Base-by-base conservation (phyloP, 2,797 vertebrate species). In the Rhynchotus rufescens region DNA sequence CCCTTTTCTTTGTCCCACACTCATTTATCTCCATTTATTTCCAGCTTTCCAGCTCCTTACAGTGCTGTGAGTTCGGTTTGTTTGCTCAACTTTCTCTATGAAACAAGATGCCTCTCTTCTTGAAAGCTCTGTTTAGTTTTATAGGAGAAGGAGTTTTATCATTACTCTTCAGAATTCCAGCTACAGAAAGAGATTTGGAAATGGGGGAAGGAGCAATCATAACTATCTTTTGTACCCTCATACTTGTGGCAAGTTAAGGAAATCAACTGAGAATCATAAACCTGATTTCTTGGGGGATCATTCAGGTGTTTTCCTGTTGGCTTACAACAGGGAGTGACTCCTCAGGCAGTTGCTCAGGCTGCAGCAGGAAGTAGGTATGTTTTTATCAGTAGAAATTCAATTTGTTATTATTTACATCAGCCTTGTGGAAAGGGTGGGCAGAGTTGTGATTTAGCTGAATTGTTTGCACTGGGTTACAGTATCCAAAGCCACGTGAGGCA, bases 21-120 rank as follows among this genome's bases (percentile, higher is more conserved):
- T 42, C 3, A 6, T 60, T 44, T 61, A 13, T 81, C 84, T 72
- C 36, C 47, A 23, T 49, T 23, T 49, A 23, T 49, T 49, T 49
- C 47, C 47, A 49, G 12, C 22, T 23, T 49, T 49, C 47, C 47
- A 47, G 22, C 47, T 49, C 16, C 22, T 73, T 72, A 15, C 7
- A 17, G 11, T 42, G 9, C 45, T 86, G 26, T 0, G 0, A 68
- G 32, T 10, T 81, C 44, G 4, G 4, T 74, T 88, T 20, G 3
- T 75, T 56, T 65, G 26, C 42, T 42, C 5, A 66, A 51, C 13
- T 69, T 89, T n/a, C 5, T 71, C 34, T 84, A 16, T 66, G 15
- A 59, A 75, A 61, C 19, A 40, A 75, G n/a, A 20, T 80, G 36
- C 36, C 32, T 40, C 12, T 52, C 28, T 83, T 45, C 51, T 61